phyloP scores from a whole-genome alignment of 2,797 vertebrate genomes.

The Pangasius larnaudii region DNA sequence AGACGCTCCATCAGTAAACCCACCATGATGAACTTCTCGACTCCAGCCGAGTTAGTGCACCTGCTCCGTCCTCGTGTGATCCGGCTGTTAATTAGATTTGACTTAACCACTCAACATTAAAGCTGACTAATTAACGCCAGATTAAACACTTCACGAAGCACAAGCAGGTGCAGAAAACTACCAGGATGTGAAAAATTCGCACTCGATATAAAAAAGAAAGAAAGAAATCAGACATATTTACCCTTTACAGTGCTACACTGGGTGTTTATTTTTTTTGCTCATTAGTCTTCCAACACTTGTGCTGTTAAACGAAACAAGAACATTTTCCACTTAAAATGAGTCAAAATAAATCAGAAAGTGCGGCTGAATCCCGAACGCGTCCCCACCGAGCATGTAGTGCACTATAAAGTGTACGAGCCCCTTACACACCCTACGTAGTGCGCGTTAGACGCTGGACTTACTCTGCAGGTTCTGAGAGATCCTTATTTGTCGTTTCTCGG shows the following conservation, averaged over 20 bases:
- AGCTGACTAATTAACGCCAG: constrained; percentile 37
- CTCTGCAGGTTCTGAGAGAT: constrained; percentile 79
- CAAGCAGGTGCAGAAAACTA: constrained; percentile 5
- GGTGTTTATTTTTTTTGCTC: neutral
- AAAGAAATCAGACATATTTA: neutral
- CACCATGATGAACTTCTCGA: neutral
- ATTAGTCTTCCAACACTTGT: neutral
- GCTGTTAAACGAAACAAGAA: neutral
- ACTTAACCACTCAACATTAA: constrained; percentile 34
- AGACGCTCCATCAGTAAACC: neutral
- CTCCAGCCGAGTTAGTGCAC: neutral
- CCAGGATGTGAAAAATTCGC: neutral
- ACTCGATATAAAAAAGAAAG: too few relatives aligned
- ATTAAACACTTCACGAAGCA: constrained; percentile 40
- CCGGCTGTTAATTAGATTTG: constrained; percentile 41
- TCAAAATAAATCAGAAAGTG: neutral
- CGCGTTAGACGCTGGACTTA: constrained; percentile 65
- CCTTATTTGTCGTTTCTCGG: constrained; percentile 71
- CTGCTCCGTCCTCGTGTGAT: neutral
- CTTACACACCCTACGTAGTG: neutral
- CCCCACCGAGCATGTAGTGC: neutral
- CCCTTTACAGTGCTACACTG: neutral
- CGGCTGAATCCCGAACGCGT: neutral
- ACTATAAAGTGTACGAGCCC: neutral
- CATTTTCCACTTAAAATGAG: neutral